Conservation (phyloP, 2,888 invertebrate species). For the Hemicrepidius hirtus region DNA sequence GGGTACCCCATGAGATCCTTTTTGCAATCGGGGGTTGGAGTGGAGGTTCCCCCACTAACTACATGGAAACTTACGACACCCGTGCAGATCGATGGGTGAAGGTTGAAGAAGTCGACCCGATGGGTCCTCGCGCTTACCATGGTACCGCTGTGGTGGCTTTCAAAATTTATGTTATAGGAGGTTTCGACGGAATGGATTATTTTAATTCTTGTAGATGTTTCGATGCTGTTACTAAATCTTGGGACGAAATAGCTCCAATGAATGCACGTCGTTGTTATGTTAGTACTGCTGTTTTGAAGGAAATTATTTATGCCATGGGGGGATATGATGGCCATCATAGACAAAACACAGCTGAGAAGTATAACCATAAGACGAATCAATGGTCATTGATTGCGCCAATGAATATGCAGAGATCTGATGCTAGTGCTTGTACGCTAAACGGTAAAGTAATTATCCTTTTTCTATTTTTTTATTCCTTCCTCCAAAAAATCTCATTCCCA, state of each 20-base stretch:
- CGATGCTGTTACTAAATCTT: constrained; percentile 87
- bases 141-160: constrained; percentile 92
- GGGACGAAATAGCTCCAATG: constrained; percentile 95
- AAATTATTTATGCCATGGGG: constrained; percentile 90
- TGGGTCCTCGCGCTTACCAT: constrained; percentile 93
- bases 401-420: constrained; percentile 92
- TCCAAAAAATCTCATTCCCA: neutral
- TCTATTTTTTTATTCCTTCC: constrained; percentile 38
- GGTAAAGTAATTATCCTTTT: constrained; percentile 71
- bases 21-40: constrained; percentile 91
- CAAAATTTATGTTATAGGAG: constrained; percentile 92
- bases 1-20: constrained; percentile 91
- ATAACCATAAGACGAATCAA: constrained; percentile 89
- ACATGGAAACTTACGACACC: constrained; percentile 92
- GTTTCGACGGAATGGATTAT: constrained; percentile 91
- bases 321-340: constrained; percentile 91
- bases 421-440: constrained; percentile 90
- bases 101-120: constrained; percentile 86
- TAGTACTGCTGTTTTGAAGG: constrained; percentile 85
- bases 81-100: constrained; percentile 93
- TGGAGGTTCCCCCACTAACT: constrained; percentile 83
- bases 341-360: constrained; percentile 90
- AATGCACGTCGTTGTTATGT: constrained; percentile 91
- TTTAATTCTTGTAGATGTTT: constrained; percentile 85
- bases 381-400: constrained; percentile 92